Base-by-base conservation (phyloP, 2,797 vertebrate genomes). In the Rhinophrynus dorsalis region DNA sequence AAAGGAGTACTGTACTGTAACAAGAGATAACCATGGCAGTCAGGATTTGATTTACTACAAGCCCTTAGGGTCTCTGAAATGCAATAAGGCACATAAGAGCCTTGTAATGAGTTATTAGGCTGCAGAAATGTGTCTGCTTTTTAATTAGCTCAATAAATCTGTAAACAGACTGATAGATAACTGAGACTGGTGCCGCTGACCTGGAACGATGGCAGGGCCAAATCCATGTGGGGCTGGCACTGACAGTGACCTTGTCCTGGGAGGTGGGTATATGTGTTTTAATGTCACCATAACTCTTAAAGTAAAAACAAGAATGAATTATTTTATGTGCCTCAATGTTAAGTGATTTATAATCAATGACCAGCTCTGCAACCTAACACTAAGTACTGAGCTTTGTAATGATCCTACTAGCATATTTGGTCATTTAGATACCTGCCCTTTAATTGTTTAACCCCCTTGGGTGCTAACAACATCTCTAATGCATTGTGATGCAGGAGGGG, bases 271-370 rank as follows among this genome's bases (percentile, higher is more conserved):
- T 18, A 11, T 15, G n/a, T 20, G 23, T 20, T 27, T 55, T 47
- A 33, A 6, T 55, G 63, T 44, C 63, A 44, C 18, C 35, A 55
- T 32, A 44, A 52, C 62, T 52, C 61, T 52, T 18, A 13, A 15
- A 26, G 30, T 4, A 27, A 37, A 32, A 9, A 40, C 47, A 56
- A n/a, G 54, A 23, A 23, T 56, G 6, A 47, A 21, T 11, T 47
- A 2, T 42, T 30, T 18, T 29, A 29, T 29, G 20, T 23, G 10
- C 15, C 23, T 20, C 17, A 13, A 9, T 6, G 32, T 11, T 3
- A 15, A 32, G 23, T 54, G 63, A 66, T 66, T 66, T 44, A 55
- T 30, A 24, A n/a, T 20, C 27, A 55, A 11, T 13, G 37, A 5
- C 51, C 55, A 40, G 6, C 17, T 58, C 11, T 23, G 21, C 35